Evolutionary conservation across 2,797 vertebrate species (phyloP).

Genomic region (Chelidonichthys spinosus): DNA sequence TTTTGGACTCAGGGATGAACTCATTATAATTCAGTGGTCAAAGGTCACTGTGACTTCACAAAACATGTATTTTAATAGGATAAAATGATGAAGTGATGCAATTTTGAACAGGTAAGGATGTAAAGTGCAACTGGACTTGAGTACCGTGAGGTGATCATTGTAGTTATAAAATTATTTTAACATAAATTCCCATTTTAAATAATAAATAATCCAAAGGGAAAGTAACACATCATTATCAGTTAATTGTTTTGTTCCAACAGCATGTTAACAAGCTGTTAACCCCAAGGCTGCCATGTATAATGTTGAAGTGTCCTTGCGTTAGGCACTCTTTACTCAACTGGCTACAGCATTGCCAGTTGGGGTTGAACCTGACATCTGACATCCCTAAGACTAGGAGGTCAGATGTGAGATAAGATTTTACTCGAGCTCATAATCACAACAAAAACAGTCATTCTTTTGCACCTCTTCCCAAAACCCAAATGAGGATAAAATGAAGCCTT

Average conservation of each 20-base stretch:
- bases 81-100: not conserved
- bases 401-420: no score
- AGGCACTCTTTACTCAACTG: not conserved
- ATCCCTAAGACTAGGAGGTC: not conserved
- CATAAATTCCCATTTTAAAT: not conserved
- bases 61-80: not conserved
- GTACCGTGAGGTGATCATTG: no score
- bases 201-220: not conserved
- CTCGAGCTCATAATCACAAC: not conserved
- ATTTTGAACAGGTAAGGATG: not conserved
- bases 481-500: slow-evolving; percentile 13
- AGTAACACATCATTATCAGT: not conserved
- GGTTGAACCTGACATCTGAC: not conserved
- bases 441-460: not conserved
- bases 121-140: no score
- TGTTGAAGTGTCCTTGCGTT: not conserved
- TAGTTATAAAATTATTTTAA: no score
- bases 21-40: not conserved
- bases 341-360: not conserved
- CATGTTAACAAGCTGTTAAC: not conserved
- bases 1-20: not conserved
- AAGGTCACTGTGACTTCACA: not conserved
- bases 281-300: not conserved
- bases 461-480: not conserved
- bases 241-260: not conserved